Evolutionary conservation across 2,113 vertebrate genomes (phyloP), one percentile per base, ranked within the genome.

Genomic region (Carollia perspicillata): DNA sequence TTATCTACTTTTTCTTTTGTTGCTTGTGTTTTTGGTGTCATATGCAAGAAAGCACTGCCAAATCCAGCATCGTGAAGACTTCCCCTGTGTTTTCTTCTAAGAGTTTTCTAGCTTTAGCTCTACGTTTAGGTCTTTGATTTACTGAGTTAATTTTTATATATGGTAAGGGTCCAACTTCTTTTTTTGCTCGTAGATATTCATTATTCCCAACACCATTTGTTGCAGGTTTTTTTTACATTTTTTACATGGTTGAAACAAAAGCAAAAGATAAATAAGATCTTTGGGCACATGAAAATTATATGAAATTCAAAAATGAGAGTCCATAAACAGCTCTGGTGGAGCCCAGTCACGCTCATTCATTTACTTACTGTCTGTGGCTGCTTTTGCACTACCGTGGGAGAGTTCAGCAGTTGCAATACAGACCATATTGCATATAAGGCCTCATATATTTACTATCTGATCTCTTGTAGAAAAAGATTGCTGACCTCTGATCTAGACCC

Each of bases 241-340:
- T 92, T 92, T 74, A 91, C 90, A 74, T 77, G 66, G 20, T 18
- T 97, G 20, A 78, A 93, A 94, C 40, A 90, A 96, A 89, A 94
- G 6, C 47, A 83, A 95, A 95, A 79, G 18, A 90, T 87, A 8
- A 88, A 5, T 40, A 78, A 78, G 28, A 65, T 86, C 71, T 90
- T 83, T 47, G 77, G 23, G 53, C 33, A 93, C 60, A 68, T 68
- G 33, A 88, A 95, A 96, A 93, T 66, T 63, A 66, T 7, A 75
- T 28, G 12, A 91, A 85, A 93, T 66, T 77, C 17, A 68, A 83
- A 95, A 60, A 51, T 87, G 63, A 65, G 84, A 86, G 30, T 23
- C 55, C 44, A 26, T 35, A 44, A 71, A n/a, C 12, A 89, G 10
- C 53, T 85, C 47, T 2, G 47, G 35, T 42, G 26, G 60, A 71